phyloP scores from a whole-genome alignment of 2,797 vertebrate genomes.

The Mustela erminea region DNA sequence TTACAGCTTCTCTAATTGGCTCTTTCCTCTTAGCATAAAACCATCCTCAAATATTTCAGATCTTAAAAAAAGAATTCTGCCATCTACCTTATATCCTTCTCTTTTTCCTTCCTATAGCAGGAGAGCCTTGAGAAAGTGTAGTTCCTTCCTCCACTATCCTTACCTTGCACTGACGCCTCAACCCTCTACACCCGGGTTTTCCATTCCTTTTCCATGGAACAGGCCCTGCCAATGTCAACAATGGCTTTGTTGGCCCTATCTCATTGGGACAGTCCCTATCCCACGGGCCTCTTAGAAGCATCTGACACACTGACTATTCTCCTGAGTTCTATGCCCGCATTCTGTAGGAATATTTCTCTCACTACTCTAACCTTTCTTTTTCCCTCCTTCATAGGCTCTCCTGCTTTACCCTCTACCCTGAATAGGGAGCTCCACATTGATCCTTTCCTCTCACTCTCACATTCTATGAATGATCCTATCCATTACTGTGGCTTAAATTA shows the following conservation, averaged over 20 bases:
- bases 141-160: not conserved
- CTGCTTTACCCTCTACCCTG: not conserved
- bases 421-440: not conserved
- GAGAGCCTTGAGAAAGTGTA: constrained; percentile 14
- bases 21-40: constrained; percentile 32
- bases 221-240: not conserved
- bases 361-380: not conserved
- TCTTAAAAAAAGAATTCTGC: not conserved
- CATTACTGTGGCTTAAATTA: not conserved
- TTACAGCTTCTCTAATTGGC: not conserved
- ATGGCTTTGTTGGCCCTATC: not conserved
- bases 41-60: constrained; percentile 39
- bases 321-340: not conserved
- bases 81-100: not conserved
- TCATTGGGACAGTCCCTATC: not conserved
- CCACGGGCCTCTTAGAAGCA: not conserved
- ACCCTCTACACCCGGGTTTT: not conserved
- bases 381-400: not conserved
- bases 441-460: not conserved
- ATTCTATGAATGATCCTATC: not conserved
- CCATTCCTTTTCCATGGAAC: not conserved
- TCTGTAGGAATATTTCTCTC: not conserved
- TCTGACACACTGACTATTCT: not conserved
- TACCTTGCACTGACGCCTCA: not conserved
- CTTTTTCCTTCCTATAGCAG: constrained; percentile 29